phyloP scores from a whole-genome alignment of 1,140 invertebrate genomes.

The Parapsyche elsis region DNA sequence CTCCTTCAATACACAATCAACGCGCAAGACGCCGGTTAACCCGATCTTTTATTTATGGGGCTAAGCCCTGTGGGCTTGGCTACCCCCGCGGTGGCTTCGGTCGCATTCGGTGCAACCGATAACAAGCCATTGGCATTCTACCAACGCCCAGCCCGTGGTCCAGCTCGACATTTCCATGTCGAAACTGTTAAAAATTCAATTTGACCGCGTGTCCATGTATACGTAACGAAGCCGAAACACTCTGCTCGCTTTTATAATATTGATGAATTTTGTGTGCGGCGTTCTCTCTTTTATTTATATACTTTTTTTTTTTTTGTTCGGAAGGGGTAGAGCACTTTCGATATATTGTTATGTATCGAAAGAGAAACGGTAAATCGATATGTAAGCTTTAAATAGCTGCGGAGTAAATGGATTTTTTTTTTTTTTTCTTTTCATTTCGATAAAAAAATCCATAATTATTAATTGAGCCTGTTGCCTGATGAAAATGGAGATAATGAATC shows the following conservation, averaged over 20 bases:
- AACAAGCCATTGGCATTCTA: slow-evolving; percentile 33
- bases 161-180: slow-evolving; percentile 13
- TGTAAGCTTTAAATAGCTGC: background rate
- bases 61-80: background rate
- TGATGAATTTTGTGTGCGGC: background rate
- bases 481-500: slow-evolving; percentile 33
- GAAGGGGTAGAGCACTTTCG: too few relatives aligned
- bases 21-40: slow-evolving; percentile 19
- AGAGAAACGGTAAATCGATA: slow-evolving; percentile 3
- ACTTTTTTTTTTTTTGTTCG: too few relatives aligned
- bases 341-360: background rate
- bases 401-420: background rate
- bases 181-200: slow-evolving; percentile 27
- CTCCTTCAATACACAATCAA: background rate
- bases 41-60: slow-evolving; percentile 24
- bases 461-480: slow-evolving; percentile 23
- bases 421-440: background rate
- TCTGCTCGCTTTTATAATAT: slow-evolving; percentile 7
- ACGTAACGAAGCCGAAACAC: slow-evolving; percentile 13
- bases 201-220: slow-evolving; percentile 12
- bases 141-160: background rate
- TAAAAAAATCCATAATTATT: slow-evolving; percentile 18
- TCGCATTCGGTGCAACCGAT: background rate
- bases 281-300: too few relatives aligned
- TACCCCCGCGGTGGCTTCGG: background rate